A percentile compares a stretch with the other conserved stretches of the same genome.
Evolutionary conservation across 2,888 invertebrate genomes (phyloP).

Genomic region (Mythimna ferrago): DNA sequence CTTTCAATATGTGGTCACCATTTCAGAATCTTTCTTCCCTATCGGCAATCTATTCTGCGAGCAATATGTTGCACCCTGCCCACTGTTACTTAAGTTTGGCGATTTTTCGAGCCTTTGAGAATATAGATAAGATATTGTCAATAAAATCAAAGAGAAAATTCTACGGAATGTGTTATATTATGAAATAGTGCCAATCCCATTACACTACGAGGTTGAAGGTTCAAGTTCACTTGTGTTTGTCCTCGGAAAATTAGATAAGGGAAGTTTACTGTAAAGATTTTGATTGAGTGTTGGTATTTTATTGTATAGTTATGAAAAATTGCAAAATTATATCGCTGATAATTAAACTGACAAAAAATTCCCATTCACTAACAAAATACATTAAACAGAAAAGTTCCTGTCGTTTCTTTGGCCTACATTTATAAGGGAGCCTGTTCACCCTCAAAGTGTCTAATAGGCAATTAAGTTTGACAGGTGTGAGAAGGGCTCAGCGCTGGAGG

Average conservation of each 20-base stretch:
- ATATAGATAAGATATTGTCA: too few relatives aligned
- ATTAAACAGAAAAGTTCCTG: not conserved
- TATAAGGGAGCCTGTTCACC: slow-evolving; percentile 42
- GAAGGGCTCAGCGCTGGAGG: slow-evolving; percentile 31
- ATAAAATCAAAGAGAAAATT: slow-evolving; percentile 26
- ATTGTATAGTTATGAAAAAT: not conserved
- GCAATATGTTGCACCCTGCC: too few relatives aligned
- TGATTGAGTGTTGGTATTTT: not conserved
- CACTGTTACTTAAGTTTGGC: too few relatives aligned
- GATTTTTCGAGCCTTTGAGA: too few relatives aligned
- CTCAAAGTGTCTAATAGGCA: slow-evolving; percentile 49
- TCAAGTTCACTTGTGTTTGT: slow-evolving; percentile 17
- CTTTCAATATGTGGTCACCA: too few relatives aligned
- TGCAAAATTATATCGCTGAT: too few relatives aligned
- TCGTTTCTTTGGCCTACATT: slow-evolving; percentile 7
- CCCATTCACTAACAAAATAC: not conserved
- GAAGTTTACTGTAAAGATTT: too few relatives aligned
- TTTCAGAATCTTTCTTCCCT: too few relatives aligned
- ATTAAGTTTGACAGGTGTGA: slow-evolving; percentile 67
- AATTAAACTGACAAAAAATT: not conserved
- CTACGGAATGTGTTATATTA: slow-evolving; percentile 22
- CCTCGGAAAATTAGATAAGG: not conserved
- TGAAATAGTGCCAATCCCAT: slow-evolving; percentile 46
- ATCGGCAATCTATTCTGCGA: too few relatives aligned
- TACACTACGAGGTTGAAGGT: not conserved